Percentiles rank a stretch among this genome's conserved stretches.
Evolutionary conservation across 2,888 invertebrate genomes (phyloP).

Genomic region (Rapana venosa): DNA sequence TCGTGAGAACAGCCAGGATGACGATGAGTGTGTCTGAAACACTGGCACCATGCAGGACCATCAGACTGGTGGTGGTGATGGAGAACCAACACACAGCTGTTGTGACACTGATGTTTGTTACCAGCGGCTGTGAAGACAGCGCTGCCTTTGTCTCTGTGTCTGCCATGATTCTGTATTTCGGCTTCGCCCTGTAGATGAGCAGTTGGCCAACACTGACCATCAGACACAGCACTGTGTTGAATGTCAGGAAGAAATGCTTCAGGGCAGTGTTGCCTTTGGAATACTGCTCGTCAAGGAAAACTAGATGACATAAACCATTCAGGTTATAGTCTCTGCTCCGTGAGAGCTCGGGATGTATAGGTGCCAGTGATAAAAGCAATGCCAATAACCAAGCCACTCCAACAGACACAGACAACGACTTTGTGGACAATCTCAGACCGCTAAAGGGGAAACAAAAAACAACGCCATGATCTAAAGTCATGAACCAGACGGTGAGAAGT

Average conservation of each 20-base stretch:
- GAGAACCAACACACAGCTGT: constrained; percentile 5
- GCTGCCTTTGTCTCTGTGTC: neutral
- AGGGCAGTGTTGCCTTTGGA: neutral
- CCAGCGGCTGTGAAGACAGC: neutral
- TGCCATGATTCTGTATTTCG: neutral
- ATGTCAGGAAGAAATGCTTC: neutral
- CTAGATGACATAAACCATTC: neutral
- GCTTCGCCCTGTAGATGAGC: neutral
- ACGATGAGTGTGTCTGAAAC: neutral
- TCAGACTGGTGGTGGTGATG: neutral
- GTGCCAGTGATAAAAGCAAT: neutral
- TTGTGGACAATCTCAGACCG: too few relatives aligned
- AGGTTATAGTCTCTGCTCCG: neutral
- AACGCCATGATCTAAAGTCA: neutral
- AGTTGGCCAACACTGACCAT: neutral
- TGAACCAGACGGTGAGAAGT: neutral
- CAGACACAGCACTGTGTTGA: neutral
- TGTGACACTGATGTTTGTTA: neutral
- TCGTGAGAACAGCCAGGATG: neutral
- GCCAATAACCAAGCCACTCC: neutral
- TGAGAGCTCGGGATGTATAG: neutral
- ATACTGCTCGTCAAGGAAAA: neutral
- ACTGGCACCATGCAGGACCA: neutral
- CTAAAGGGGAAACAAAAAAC: neutral
- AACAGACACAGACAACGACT: neutral